Base-by-base conservation (phyloP, 2,888 invertebrate species). In the Nomada fucata region DNA sequence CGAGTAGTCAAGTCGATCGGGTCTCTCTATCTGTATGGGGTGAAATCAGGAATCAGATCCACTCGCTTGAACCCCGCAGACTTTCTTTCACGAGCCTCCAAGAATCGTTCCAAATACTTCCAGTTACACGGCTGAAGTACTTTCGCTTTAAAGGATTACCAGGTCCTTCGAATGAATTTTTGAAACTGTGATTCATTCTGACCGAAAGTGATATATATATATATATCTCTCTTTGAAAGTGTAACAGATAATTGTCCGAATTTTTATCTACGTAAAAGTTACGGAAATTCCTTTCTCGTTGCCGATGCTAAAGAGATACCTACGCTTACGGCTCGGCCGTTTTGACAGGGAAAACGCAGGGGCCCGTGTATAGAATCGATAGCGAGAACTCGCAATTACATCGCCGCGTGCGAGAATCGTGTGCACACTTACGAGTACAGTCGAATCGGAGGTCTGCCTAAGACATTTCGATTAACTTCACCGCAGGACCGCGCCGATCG, bases 381-480 rank as follows among this genome's bases (percentile, higher is more conserved):
- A 4, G 80, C 50, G 42, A 57, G 29, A 57, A 42, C 44, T 26
- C 23, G 52, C 55, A 79, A 77, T 73, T 79, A 59, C 65, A 47
- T 23, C 13, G 52, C 13, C 29, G 70, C 55, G 55, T 20, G 36
- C 26, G 65, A n/a, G 52, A 67, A 61, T 65, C 71, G 65, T 20
- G 26, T 61, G 67, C 42, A 76, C 76, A 79, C 76, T 82, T 75
- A 69, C 60, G 55, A 44, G 63, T 76, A 57, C 71, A 71, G 18
- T 15, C 75, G 76, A 63, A 75, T 72, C 64, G 86, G 79, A 88
- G 89, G 89, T 92, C 93, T 93, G 93, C 75, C 79, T 86, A 89
- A 90, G 93, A 93, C 93, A 91, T 92, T 93, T 93, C 93, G 91
- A 93, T 93, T 93, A 93, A 93, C 88, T 86, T 82, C 91, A 76